Conservation (phyloP, 1,140 invertebrate species). For the Lucilia sericata region DNA sequence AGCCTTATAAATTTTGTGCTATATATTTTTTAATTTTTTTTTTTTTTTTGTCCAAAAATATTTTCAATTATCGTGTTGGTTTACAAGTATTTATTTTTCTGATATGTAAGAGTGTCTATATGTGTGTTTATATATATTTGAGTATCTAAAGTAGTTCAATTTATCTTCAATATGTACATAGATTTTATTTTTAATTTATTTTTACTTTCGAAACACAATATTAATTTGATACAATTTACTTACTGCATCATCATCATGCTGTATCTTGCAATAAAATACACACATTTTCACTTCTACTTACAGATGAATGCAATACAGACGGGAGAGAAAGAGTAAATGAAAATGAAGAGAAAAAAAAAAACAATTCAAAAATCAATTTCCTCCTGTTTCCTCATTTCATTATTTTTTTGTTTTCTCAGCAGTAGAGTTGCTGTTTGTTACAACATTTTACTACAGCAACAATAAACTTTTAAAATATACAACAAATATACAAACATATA, state of each 20-base stretch:
- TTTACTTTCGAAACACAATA: neutral
- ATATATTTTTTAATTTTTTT: too few relatives aligned
- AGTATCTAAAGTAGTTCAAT: neutral
- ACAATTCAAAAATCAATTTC: constrained; percentile 24
- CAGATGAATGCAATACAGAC: neutral
- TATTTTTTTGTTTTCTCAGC: neutral
- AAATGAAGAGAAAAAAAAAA: neutral
- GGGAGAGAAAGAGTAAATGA: neutral
- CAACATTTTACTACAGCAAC: neutral
- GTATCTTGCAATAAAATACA: constrained; percentile 8
- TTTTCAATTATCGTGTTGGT: neutral
- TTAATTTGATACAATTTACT: constrained; percentile 13
- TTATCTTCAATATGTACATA: neutral
- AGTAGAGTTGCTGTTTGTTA: neutral
- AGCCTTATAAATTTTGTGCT: too few relatives aligned
- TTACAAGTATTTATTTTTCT: neutral
- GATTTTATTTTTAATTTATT: neutral
- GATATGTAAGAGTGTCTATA: neutral
- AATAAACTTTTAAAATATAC: neutral
- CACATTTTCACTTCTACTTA: neutral
- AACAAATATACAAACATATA: neutral
- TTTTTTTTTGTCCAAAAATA: too few relatives aligned
- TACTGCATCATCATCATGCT: neutral
- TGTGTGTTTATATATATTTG: neutral
- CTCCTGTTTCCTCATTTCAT: neutral